Conservation (phyloP, 92 coral and sea anemone species). For the Montipora capitata region DNA sequence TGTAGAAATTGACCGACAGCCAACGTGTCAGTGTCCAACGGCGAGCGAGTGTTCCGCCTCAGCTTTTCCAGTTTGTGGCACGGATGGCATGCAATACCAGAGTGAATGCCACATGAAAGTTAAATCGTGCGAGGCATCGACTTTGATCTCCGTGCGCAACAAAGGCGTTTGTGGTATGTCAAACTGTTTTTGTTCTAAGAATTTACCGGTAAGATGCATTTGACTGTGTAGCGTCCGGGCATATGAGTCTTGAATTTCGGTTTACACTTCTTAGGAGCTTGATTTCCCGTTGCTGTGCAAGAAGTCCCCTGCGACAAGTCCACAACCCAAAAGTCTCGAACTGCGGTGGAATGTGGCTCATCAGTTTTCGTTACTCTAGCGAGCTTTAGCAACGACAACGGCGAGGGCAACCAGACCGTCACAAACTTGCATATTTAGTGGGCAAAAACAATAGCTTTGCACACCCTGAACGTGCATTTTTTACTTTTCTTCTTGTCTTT, state of each 20-base stretch:
- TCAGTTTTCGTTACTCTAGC: no score
- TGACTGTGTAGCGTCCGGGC: neutral
- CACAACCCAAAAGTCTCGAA: no score
- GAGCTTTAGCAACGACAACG: no score
- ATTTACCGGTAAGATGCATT: neutral
- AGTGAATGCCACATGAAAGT: constrained; percentile 86
- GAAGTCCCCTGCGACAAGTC: no score
- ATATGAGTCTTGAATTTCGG: neutral
- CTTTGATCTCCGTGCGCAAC: constrained; percentile 69
- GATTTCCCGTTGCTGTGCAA: no score
- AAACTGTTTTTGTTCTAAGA: neutral
- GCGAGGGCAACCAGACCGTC: no score
- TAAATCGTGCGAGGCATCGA: constrained; percentile 75
- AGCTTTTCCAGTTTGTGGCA: constrained; percentile 85
- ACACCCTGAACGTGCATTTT: no score
- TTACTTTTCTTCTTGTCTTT: no score
- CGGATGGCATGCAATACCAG: constrained; percentile 74
- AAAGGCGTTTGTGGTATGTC: constrained; percentile 89
- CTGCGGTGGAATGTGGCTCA: no score
- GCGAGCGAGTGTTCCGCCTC: constrained; percentile 66
- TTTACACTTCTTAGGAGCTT: neutral
- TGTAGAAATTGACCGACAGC: constrained; percentile 48
- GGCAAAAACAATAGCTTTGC: no score
- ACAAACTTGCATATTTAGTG: no score
- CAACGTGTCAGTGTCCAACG: constrained; percentile 88